Base-by-base conservation (phyloP, 2,888 invertebrate species). In the Phasia obesa region DNA sequence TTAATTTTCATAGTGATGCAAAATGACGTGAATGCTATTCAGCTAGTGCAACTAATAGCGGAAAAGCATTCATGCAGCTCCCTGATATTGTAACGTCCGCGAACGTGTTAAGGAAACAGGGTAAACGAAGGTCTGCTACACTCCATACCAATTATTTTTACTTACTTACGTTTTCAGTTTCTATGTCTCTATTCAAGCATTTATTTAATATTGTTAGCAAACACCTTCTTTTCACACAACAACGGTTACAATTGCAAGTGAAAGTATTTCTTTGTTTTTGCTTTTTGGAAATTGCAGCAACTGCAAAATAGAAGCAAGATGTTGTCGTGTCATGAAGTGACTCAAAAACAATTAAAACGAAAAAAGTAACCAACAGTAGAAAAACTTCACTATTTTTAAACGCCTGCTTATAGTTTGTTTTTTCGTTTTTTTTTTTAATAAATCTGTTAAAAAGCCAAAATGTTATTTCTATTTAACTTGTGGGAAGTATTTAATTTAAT, bases 311-410 rank as follows among this genome's bases (percentile, higher is more conserved):
- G 11, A 55, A 55, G n/a, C 57, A 38, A 27, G 44, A 42, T 47
- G 59, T 67, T 77, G 75, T 75, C 73, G 49, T 67, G 69, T 69
- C 67, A 77, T 55, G 69, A 57, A 70, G 69, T 81, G 38, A 51
- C 70, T 83, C 42, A n/a, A 53, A 75, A 78, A 60, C 70, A 83
- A 83, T 75, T 75, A 75, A 79, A 67, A 47, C 49, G n/a, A 44
- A 60, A 38, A 42, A n/a, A 2, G 4, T 13, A 15, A n/a, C 4
- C 13, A 4, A 13, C 4, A 42, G 47, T 1, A 53, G 21, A 49
- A 77, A 21, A 82, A 59, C 47, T 78, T 42, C 31, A 73, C 38
- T 23, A 49, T 42, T 77, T 65, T 81, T 11, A 35, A 35, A 1
- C 11, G 11, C 2, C 15, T 21, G 19, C 25, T 25, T 15, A 53